phyloP scores from a whole-genome alignment of 1,140 invertebrate genomes.

The Nephila pilipes region DNA sequence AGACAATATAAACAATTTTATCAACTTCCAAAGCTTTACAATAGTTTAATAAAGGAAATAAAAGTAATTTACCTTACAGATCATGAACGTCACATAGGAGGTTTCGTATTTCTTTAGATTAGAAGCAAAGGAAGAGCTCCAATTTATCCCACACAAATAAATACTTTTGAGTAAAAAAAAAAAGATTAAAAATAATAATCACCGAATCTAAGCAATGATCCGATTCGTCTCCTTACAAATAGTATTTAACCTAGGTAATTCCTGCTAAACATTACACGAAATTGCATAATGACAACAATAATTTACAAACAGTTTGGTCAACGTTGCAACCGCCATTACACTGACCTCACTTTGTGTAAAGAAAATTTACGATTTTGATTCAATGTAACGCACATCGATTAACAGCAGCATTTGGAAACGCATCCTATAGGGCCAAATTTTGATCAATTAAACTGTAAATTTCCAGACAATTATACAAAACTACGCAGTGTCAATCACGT shows the following conservation, averaged over 20 bases:
- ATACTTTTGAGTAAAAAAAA: not conserved
- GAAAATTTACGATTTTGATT: slow-evolving; percentile 56
- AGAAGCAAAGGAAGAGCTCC: not conserved
- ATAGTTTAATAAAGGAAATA: not conserved
- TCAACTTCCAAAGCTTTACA: not conserved
- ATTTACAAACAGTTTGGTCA: slow-evolving; percentile 63
- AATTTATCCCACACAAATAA: slow-evolving; percentile 30
- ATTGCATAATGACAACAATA: slow-evolving; percentile 65
- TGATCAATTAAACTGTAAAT: too few relatives aligned
- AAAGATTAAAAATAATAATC: not conserved
- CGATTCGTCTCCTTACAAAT: not conserved
- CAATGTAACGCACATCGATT: not conserved
- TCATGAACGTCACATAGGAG: slow-evolving; percentile 3
- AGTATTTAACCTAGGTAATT: not conserved
- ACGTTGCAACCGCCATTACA: slow-evolving; percentile 75
- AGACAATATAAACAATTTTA: not conserved
- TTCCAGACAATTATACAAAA: too few relatives aligned
- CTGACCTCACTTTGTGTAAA: slow-evolving; percentile 65
- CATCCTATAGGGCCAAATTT: too few relatives aligned
- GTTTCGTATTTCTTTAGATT: slow-evolving; percentile 13
- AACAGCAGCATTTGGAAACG: not conserved
- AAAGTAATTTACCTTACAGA: slow-evolving; percentile 23
- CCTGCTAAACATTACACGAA: not conserved
- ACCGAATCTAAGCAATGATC: not conserved
- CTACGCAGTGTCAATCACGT: too few relatives aligned